Evolutionary conservation across 2,888 invertebrate genomes (phyloP), one percentile per base, ranked within the genome.

Genomic region (Eupithecia insigniata): DNA sequence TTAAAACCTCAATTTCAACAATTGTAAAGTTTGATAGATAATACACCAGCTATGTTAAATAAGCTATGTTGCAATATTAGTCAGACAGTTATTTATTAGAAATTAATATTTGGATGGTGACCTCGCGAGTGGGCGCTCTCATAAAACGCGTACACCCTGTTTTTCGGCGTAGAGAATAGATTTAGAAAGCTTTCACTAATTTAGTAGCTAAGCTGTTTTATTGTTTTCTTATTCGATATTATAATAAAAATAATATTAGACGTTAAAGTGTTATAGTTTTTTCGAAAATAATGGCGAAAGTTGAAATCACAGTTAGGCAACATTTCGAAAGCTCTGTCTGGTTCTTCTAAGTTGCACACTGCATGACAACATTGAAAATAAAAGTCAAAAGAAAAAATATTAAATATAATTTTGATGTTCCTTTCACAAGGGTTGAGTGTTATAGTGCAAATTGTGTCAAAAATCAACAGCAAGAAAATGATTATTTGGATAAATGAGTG

Each of bases 101-200:
- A 30, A 34, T 51, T 51, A 22, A 22, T 51, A 51, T 26, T 26
- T 22, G 0, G 55, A 22, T 12, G 55, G 34, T 39, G 36, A 64
- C 36, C 64, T 64, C 32, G 10, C 26, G 36, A 36, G 64, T 26
- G 64, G 36, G 64, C 36, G 64, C 22, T 22, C 36, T 26, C 36
- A 36, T 22, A 22, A 36, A 22, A 0, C 26, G 55, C 18, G n/a
- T 26, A 26, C 26, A 36, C 18, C 16, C 34, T 36, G 64, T 64
- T 26, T 64, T 4, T 36, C 36, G 26, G 7, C 64, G 22, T 28
- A 22, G 32, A 62, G 10, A 64, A 36, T 16, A 14, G 14, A 2
- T 64, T 64, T 64, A 64, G 64, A 36, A 64, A 64, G 34, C 64
- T 64, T 36, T 64, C 22, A 7, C 36, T 36, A 39, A 34, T 64